A percentile compares a stretch with the other conserved stretches of the same genome.
These are phyloP conservation scores for Hydrotaea cyrtoneurina DNA, from an alignment of 2,888 invertebrate genomes.

Conservation along the genomic window DNA sequence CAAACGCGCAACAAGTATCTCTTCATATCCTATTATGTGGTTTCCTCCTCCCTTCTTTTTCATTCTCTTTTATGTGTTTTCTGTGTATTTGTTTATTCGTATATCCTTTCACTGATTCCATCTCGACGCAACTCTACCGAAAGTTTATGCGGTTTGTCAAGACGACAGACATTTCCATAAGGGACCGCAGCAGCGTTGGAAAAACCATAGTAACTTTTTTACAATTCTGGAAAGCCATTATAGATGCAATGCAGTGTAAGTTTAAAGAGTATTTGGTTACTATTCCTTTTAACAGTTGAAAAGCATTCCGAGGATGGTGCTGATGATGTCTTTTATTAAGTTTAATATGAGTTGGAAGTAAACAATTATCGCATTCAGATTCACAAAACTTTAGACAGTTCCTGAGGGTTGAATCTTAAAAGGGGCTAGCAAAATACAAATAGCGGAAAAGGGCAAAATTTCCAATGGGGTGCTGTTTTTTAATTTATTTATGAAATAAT, in stretches of 20 bases:
- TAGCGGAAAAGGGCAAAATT: no score
- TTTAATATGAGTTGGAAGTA: no score
- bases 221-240: not conserved
- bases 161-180: not conserved
- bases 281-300: no score
- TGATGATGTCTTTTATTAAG: no score
- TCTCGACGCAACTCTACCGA: not conserved
- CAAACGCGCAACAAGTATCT: conserved; percentile 57
- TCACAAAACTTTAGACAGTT: no score
- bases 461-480: no score
- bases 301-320: no score
- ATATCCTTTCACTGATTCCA: conserved; percentile 11
- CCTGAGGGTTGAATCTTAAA: no score
- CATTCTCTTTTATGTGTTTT: not conserved
- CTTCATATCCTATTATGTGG: conserved; percentile 20
- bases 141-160: not conserved
- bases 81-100: conserved; percentile 34
- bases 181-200: not conserved
- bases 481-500: no score
- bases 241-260: not conserved
- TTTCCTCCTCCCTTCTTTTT: conserved; percentile 40
- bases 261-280: no score
- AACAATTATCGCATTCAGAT: no score
- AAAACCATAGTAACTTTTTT: not conserved
- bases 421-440: no score